Conservation (phyloP, 1,140 invertebrate genomes). For the Melitaea cinxia region DNA sequence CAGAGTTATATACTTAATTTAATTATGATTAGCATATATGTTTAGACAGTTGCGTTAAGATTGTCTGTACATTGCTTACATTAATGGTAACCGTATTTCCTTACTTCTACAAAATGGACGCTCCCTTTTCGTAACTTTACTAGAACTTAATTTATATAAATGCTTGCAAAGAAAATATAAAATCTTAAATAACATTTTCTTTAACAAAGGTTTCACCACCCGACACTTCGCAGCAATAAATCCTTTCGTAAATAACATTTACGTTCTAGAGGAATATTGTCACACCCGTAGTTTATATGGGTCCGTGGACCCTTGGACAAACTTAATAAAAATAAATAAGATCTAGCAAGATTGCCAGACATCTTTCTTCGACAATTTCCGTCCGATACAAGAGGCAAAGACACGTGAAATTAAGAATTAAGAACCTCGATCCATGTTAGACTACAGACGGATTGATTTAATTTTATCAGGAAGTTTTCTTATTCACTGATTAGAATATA, state of each 20-base stretch:
- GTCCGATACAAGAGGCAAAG: slow-evolving; percentile 64
- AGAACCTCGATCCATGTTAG: slow-evolving; percentile 51
- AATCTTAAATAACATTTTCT: background rate
- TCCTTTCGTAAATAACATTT: slow-evolving; percentile 21
- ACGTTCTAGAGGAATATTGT: slow-evolving; percentile 23
- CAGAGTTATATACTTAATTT: too few species aligned
- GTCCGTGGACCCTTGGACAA: slow-evolving; percentile 33
- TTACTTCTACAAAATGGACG: background rate
- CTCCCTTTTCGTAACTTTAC: background rate
- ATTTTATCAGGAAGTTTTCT: slow-evolving; percentile 3
- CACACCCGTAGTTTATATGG: slow-evolving; percentile 30
- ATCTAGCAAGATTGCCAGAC: slow-evolving; percentile 47
- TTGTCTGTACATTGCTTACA: background rate
- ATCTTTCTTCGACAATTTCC: slow-evolving; percentile 72
- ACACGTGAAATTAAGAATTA: slow-evolving; percentile 73
- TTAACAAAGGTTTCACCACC: slow-evolving; percentile 10
- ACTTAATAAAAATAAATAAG: slow-evolving; percentile 76
- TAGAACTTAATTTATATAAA: background rate
- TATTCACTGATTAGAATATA: background rate
- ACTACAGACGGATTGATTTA: slow-evolving; percentile 30
- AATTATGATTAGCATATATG: too few species aligned
- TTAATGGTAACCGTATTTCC: too few species aligned
- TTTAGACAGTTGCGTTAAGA: too few species aligned
- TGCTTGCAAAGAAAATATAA: background rate
- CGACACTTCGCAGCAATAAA: slow-evolving; percentile 18